These are phyloP conservation scores for Dinoponera quadriceps DNA, from an alignment of 1,140 invertebrate genomes.

Conservation along the genomic window DNA sequence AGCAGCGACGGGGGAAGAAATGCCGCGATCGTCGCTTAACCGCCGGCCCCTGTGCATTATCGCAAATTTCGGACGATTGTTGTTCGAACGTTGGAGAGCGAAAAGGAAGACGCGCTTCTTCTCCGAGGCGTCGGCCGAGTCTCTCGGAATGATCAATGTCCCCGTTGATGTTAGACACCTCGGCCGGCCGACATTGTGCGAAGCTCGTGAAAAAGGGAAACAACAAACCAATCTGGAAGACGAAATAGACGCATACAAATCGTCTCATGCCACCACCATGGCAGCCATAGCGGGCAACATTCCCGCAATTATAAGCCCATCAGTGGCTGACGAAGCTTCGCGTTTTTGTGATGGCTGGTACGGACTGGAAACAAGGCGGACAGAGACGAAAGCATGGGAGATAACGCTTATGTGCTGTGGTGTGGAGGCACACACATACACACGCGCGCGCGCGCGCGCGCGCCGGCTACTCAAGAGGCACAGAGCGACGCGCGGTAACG, in stretches of 20 bases:
- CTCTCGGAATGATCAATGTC: constrained; percentile 11
- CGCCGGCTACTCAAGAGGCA: constrained; percentile 59
- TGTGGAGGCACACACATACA: constrained; percentile 26
- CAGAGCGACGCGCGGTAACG: constrained; percentile 74
- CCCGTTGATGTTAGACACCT: constrained; percentile 28
- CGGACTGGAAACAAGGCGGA: constrained; percentile 50
- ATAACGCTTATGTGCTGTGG: constrained; percentile 46
- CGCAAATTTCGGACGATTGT: constrained; percentile 41
- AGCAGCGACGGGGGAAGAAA: constrained; percentile 27
- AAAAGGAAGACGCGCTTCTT: constrained; percentile 23
- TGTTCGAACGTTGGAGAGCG: constrained; percentile 11
- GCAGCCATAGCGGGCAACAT: constrained; percentile 66
- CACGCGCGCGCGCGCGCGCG: constrained; percentile 35
- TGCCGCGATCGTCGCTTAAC: constrained; percentile 43
- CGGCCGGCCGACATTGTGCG: constrained; percentile 42
- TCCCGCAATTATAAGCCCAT: constrained; percentile 83
- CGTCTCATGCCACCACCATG: constrained; percentile 19
- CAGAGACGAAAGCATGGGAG: constrained; percentile 50
- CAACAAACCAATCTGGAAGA: constrained; percentile 49
- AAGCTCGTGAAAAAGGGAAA: constrained; percentile 23
- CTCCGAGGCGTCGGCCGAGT: constrained; percentile 3
- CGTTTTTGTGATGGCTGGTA: constrained; percentile 74
- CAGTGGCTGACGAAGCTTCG: constrained; percentile 74
- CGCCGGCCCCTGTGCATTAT: constrained; percentile 31
- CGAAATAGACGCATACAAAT: constrained; percentile 52